Evolutionary conservation across 2,888 invertebrate genomes (phyloP), one percentile per base, ranked within the genome.

Genomic region (Entomobrya proxima): DNA sequence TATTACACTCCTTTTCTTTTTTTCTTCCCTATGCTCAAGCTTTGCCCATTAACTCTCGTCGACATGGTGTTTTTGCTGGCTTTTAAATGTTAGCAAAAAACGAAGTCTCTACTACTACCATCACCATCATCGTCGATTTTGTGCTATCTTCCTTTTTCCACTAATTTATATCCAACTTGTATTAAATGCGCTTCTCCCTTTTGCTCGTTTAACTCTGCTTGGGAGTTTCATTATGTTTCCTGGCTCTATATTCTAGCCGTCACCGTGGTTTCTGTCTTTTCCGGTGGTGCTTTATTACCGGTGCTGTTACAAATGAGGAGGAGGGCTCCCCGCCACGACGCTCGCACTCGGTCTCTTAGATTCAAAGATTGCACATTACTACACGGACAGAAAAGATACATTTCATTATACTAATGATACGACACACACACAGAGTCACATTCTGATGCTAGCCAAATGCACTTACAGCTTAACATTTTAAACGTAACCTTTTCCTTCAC

Each of bases 291-390:
- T 67, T 67, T 58, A 78, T 78, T 72, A 72, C 47, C 24, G 72
- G 72, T 44, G 72, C 18, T 50, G 44, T 47, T 84, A 85, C 85
- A 85, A 80, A 80, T 64, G 76, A 85, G 79, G 55, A 85, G 58
- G 75, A 75, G 37, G 72, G 40, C 72, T 67, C 61, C 76, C 75
- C 15, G 35, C 80, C 21, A 52, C 3, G 74, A 15, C 13, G 2
- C 24, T 27, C 21, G n/a, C 32, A 52, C n/a, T n/a, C n/a, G n/a
- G n/a, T n/a, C n/a, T n/a, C n/a, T n/a, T 21, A 21, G 50, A 74
- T 50, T 72, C n/a, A 64, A 47, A 72, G 44, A 47, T 44, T 32
- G 32, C n/a, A 30, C n/a, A 72, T 7, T 11, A 5, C n/a, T n/a
- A 50, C 30, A 3, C 32, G 2, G 9, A 72, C 30, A 30, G 11